phyloP scores from a whole-genome alignment of 1,140 invertebrate species.

The Pogonognathellus flavescens region DNA sequence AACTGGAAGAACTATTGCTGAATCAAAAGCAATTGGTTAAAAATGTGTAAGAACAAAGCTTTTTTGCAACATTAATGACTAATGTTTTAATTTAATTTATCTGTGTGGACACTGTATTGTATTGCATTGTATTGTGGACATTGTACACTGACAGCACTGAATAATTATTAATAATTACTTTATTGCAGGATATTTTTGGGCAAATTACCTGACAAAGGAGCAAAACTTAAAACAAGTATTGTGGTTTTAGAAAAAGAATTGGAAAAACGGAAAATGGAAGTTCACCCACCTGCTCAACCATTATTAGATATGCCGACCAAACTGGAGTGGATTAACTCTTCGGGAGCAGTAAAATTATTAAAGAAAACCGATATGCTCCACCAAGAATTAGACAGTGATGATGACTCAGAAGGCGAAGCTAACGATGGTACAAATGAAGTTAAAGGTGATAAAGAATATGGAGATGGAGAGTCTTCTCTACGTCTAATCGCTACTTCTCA shows the following conservation, averaged over 20 bases:
- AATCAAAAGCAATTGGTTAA: not conserved
- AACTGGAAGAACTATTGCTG: not conserved
- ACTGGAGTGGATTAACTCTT: no score
- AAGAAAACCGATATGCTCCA: no score
- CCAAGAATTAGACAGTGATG: constrained; percentile 18
- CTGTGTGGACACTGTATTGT: no score
- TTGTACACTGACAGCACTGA: not conserved
- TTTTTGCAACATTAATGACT: no score
- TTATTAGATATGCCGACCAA: no score
- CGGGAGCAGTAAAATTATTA: no score
- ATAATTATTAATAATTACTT: not conserved
- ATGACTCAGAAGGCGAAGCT: not conserved
- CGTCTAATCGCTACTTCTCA: not conserved
- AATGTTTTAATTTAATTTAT: no score
- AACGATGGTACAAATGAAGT: not conserved
- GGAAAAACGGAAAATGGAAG: not conserved
- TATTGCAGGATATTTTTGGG: not conserved
- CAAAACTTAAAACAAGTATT: not conserved
- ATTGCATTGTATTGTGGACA: no score
- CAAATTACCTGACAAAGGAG: constrained; percentile 34
- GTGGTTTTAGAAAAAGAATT: not conserved
- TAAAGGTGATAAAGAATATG: not conserved
- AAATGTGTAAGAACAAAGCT: not conserved
- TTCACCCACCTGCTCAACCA: no score
- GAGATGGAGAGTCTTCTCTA: not conserved